Percentiles rank a stretch among this genome's conserved stretches.
Conservation (phyloP, 2,888 invertebrate species). For the Philereme transversata region DNA sequence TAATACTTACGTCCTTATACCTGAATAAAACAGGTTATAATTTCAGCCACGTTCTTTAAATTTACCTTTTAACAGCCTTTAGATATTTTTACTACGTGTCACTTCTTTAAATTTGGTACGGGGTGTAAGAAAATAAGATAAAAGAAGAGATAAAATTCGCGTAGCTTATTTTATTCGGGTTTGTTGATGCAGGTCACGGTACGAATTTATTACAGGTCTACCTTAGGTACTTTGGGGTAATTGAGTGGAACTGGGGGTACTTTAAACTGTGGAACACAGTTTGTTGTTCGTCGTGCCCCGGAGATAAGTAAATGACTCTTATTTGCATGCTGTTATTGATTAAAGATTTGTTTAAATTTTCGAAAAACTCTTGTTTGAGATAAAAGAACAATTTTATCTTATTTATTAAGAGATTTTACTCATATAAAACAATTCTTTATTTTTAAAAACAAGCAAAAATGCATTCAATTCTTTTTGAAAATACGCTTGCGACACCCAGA, state of each 20-base stretch:
- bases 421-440: too few relatives aligned
- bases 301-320: slow-evolving; percentile 4
- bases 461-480: too few relatives aligned
- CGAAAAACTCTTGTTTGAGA: neutral
- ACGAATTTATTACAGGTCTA: slow-evolving; percentile 70
- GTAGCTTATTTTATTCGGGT: slow-evolving; percentile 60
- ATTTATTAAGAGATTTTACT: too few relatives aligned
- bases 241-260: slow-evolving; percentile 62
- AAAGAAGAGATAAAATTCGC: slow-evolving; percentile 63
- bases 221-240: slow-evolving; percentile 63
- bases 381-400: too few relatives aligned
- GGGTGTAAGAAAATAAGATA: slow-evolving; percentile 58
- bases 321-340: slow-evolving; percentile 13
- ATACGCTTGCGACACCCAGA: too few relatives aligned
- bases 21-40: slow-evolving; percentile 61
- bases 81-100: slow-evolving; percentile 77
- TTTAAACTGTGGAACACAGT: slow-evolving; percentile 45
- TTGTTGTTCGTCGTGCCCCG: slow-evolving; percentile 9
- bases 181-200: slow-evolving; percentile 72
- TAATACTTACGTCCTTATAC: slow-evolving; percentile 50
- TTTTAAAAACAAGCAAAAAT: too few relatives aligned
- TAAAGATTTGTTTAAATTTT: neutral
- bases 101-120: slow-evolving; percentile 61
- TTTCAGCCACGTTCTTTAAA: slow-evolving; percentile 74
- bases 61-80: slow-evolving; percentile 74